Conservation (phyloP, 1,140 invertebrate genomes). For the Lucilia sericata region DNA sequence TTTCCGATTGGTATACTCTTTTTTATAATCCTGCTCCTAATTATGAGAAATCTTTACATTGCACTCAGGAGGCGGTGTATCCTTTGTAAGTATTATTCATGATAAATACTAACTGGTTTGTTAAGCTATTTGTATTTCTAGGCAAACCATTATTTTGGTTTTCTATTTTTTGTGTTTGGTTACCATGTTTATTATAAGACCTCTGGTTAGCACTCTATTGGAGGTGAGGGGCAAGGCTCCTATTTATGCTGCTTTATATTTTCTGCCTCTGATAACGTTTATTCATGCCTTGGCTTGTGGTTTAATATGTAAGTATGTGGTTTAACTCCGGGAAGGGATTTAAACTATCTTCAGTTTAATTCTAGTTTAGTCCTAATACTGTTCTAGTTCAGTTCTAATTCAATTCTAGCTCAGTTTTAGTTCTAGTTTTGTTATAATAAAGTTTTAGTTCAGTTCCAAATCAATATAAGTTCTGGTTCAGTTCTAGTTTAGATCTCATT, state of each 20-base stretch:
- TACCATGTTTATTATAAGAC: constrained; percentile 78
- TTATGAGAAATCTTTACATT: constrained; percentile 89
- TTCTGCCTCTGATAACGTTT: constrained; percentile 89
- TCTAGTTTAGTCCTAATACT: too few relatives aligned
- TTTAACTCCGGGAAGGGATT: too few relatives aligned
- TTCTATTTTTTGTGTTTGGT: constrained; percentile 89
- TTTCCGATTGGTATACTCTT: constrained; percentile 97
- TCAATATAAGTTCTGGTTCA: too few relatives aligned
- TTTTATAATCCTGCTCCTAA: constrained; percentile 94
- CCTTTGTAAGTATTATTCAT: constrained; percentile 81
- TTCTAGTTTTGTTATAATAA: too few relatives aligned
- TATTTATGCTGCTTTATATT: constrained; percentile 92
- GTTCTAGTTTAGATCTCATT: too few relatives aligned
- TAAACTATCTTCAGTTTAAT: too few relatives aligned
- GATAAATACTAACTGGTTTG: not conserved
- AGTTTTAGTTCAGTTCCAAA: too few relatives aligned
- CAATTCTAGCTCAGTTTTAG: too few relatives aligned
- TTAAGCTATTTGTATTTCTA: constrained; percentile 69
- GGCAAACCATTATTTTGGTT: constrained; percentile 94
- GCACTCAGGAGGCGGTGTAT: constrained; percentile 97
- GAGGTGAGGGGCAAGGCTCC: constrained; percentile 62
- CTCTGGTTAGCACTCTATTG: constrained; percentile 54
- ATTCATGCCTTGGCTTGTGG: constrained; percentile 92
- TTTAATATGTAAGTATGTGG: constrained; percentile 82
- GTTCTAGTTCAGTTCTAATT: too few relatives aligned